A percentile compares a stretch with the other conserved stretches of the same genome.
phyloP scores from a whole-genome alignment of 2,113 vertebrate genomes.

The Gorsachius goisagi region DNA sequence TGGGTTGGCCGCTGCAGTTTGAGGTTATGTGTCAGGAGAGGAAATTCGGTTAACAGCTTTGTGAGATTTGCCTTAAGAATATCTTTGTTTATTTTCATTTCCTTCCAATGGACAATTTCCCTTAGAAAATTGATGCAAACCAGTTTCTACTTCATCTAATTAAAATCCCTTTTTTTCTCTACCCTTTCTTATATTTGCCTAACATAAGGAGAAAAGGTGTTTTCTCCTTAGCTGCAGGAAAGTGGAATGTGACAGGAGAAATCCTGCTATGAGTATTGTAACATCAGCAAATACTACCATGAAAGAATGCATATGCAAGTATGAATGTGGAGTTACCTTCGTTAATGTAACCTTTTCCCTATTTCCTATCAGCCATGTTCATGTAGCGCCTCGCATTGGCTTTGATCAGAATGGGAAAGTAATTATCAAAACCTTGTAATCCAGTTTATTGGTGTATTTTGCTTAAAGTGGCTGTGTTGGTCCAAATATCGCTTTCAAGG shows the following conservation, averaged over 20 bases:
- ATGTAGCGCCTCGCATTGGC: fast-evolving
- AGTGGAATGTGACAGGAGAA: background rate
- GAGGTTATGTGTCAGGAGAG: background rate
- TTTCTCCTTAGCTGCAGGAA: background rate
- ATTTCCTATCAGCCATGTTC: background rate
- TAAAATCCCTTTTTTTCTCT: background rate
- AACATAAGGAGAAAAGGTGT: background rate
- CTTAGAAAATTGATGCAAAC: background rate
- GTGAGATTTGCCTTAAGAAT: background rate
- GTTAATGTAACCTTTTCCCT: background rate
- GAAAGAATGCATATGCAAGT: background rate
- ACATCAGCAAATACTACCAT: background rate
- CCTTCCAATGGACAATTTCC: background rate
- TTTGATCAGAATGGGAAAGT: background rate
- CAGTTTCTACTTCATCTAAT: background rate
- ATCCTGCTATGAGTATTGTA: background rate
- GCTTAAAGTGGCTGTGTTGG: background rate
- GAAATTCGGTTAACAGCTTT: background rate
- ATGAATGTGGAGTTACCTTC: background rate
- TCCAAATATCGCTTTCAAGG: background rate
- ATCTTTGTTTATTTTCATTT: fast-evolving
- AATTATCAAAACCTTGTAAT: background rate
- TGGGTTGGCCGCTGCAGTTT: background rate
- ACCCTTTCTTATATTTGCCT: background rate
- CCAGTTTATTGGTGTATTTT: background rate